These are phyloP conservation scores for Callionymus lyra DNA, from an alignment of 2,113 vertebrate species.

Conservation along the genomic window DNA sequence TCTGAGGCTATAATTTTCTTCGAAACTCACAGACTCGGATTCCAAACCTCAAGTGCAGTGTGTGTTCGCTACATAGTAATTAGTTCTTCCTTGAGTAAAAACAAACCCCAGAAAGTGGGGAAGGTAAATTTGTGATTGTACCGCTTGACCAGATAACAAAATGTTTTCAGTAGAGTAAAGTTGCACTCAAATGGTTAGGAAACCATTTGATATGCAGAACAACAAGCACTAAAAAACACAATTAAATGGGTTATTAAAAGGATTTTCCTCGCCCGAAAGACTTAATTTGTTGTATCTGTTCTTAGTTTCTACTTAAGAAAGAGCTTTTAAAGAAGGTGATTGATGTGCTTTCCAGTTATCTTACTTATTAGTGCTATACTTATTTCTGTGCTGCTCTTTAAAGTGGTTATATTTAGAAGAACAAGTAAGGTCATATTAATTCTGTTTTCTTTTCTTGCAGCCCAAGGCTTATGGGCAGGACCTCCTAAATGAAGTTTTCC, in stretches of 20 bases:
- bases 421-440: no score
- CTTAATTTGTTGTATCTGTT: no score
- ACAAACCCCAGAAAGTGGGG: constrained; percentile 43
- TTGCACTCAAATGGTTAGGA: no score
- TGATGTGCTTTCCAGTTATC: no score
- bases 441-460: constrained; percentile 52
- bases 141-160: background rate
- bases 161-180: background rate
- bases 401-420: no score
- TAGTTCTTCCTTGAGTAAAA: constrained; percentile 62
- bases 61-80: constrained; percentile 65
- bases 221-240: background rate
- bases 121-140: constrained; percentile 29
- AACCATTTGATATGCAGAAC: no score
- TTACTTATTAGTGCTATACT: no score
- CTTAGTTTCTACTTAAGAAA: no score
- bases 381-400: no score
- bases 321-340: no score
- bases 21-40: constrained; percentile 43
- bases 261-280: background rate
- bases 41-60: constrained; percentile 63
- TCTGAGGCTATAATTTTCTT: constrained; percentile 67
- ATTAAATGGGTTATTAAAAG: constrained; percentile 1
- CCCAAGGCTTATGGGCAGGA: constrained; percentile 73
- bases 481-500: constrained; percentile 76